A percentile compares a stretch with the other conserved stretches of the same genome.
Evolutionary conservation across 2,797 vertebrate genomes (phyloP).

Genomic region (Rhinoraja longicauda): DNA sequence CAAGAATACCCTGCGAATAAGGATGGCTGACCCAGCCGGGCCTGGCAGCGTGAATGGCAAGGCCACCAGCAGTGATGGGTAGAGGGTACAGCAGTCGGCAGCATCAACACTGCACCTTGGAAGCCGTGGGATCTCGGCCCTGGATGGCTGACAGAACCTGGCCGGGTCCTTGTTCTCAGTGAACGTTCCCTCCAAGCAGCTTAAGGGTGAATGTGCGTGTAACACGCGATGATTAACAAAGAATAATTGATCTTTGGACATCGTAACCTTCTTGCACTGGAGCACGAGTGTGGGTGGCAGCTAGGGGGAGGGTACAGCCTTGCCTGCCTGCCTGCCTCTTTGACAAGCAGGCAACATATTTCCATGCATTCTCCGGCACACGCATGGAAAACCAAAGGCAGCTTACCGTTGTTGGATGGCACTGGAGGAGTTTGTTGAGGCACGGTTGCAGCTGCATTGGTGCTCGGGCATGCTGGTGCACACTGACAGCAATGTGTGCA

Average conservation of each 20-base stretch:
- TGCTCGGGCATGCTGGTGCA: background rate
- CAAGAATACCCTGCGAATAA: background rate
- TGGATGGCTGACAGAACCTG: background rate
- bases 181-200: background rate
- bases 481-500: background rate
- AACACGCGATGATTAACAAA: background rate
- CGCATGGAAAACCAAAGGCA: background rate
- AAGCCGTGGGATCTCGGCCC: background rate
- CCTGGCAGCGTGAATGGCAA: background rate
- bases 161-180: background rate
- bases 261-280: background rate
- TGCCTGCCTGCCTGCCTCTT: no score
- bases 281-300: background rate
- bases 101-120: background rate
- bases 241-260: background rate
- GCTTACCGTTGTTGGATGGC: background rate
- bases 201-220: background rate
- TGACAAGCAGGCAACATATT: background rate
- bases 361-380: background rate
- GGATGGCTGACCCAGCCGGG: background rate
- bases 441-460: background rate
- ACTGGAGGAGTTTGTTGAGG: background rate
- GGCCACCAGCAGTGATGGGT: background rate
- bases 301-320: background rate
- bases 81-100: background rate